Evolutionary conservation across 2,888 invertebrate genomes (phyloP), one percentile per base, ranked within the genome.

Genomic region (Pseudolycoriella hygida): DNA sequence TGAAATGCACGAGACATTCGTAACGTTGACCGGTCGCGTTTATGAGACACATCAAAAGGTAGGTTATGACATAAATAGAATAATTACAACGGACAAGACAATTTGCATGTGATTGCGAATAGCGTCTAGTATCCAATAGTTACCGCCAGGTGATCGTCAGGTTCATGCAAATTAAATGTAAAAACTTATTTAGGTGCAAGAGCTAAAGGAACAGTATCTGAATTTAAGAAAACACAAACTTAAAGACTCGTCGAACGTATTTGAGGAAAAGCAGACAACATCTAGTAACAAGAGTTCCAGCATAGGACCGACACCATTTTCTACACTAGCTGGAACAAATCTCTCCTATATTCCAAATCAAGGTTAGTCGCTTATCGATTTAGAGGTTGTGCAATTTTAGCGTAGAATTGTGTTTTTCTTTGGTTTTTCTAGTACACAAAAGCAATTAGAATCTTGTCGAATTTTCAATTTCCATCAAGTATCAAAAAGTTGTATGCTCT

Each of bases 11-110:
- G 87, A 87, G 59, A 83, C 86, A 2, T 76, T 90, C 54, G 79
- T 92, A 30, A 84, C 85, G 1, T 64, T 92, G 47, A 90, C 90
- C n/a, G 89, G 87, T 0, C 77, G 85, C 34, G 64, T 90, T 32
- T 87, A 90, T 56, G 77, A 80, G 3, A 76, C 86, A 1, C 89
- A 92, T 56, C 71, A 69, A 45, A 73, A 74, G 54, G 66, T 40
- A n/a, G n/a, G n/a, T n/a, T n/a, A n/a, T n/a, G n/a, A n/a, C n/a
- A n/a, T n/a, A n/a, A n/a, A n/a, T n/a, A 3, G n/a, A n/a, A n/a
- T n/a, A n/a, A n/a, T n/a, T n/a, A n/a, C n/a, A n/a, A n/a, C n/a
- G n/a, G n/a, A n/a, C n/a, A n/a, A n/a, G n/a, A n/a, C n/a, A n/a
- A n/a, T n/a, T n/a, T n/a, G n/a, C n/a, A n/a, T n/a, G n/a, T n/a